Conservation (phyloP, 2,888 invertebrate genomes). For the Coenonympha glycerion region DNA sequence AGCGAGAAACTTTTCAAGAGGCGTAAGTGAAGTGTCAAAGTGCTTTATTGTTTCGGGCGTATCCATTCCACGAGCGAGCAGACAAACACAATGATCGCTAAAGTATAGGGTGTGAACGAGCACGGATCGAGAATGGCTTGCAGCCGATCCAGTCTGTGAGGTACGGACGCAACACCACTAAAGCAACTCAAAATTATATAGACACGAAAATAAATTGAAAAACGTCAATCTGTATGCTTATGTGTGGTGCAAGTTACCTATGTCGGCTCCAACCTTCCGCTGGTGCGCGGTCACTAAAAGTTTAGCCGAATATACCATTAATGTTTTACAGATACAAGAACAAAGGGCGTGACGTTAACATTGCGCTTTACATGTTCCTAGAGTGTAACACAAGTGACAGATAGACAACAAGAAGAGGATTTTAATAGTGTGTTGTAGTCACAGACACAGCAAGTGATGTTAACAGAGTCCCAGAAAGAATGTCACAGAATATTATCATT, state of each 20-base stretch:
- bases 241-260: slow-evolving; percentile 80
- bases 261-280: slow-evolving; percentile 82
- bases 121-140: slow-evolving; percentile 72
- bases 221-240: slow-evolving; percentile 74
- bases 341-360: slow-evolving; percentile 52
- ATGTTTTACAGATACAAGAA: slow-evolving; percentile 59
- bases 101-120: slow-evolving; percentile 69
- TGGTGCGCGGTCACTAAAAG: slow-evolving; percentile 81
- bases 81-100: slow-evolving; percentile 75
- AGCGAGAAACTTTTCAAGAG: slow-evolving; percentile 64
- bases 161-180: slow-evolving; percentile 76
- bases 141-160: slow-evolving; percentile 75
- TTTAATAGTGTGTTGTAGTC: slow-evolving; percentile 51
- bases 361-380: slow-evolving; percentile 51
- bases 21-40: slow-evolving; percentile 65
- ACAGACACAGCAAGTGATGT: slow-evolving; percentile 52
- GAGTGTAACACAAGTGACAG: slow-evolving; percentile 53
- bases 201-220: slow-evolving; percentile 74
- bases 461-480: slow-evolving; percentile 67
- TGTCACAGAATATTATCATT: slow-evolving; percentile 66
- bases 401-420: slow-evolving; percentile 19
- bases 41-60: slow-evolving; percentile 58
- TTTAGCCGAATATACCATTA: slow-evolving; percentile 73
- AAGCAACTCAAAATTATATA: slow-evolving; percentile 75
- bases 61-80: slow-evolving; percentile 71